phyloP scores from a whole-genome alignment of 2,797 vertebrate genomes.

The Danio choprae region DNA sequence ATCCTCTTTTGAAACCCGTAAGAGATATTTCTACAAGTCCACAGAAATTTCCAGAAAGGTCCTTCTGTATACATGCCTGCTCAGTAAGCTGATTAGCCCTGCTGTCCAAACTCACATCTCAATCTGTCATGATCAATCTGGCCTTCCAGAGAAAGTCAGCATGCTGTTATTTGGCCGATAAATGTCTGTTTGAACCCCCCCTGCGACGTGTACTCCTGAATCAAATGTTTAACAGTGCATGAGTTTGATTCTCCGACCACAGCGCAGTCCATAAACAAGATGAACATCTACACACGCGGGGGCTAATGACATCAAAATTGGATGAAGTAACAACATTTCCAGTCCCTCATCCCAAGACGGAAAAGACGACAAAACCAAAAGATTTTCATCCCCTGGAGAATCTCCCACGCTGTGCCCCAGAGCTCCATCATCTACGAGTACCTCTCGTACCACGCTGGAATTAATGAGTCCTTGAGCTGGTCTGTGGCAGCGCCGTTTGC shows the following conservation, averaged over 20 bases:
- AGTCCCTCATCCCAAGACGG: constrained; percentile 45
- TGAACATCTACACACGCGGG: neutral
- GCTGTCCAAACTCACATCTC: constrained; percentile 69
- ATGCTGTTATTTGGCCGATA: constrained; percentile 54
- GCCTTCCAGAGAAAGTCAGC: constrained; percentile 59
- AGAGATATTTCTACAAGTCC: neutral
- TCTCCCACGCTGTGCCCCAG: constrained; percentile 4
- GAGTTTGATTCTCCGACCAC: constrained; percentile 24
- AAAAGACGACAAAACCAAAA: constrained; percentile 48
- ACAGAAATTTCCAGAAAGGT: constrained; percentile 16
- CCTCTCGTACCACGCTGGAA: constrained; percentile 68
- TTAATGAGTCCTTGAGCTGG: constrained; percentile 73
- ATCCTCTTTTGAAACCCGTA: constrained; percentile 18
- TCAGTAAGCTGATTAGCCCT: constrained; percentile 61
- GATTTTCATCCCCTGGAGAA: constrained; percentile 48
- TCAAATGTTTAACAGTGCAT: constrained; percentile 51
- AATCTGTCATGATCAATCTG: constrained; percentile 69
- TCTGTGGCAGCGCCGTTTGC: constrained; percentile 66
- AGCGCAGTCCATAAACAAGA: constrained; percentile 22
- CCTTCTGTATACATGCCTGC: constrained; percentile 1
- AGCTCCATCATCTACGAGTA: constrained; percentile 4
- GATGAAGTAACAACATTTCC: constrained; percentile 35
- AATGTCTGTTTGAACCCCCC: constrained; percentile 21
- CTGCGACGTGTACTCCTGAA: neutral
- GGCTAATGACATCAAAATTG: constrained; percentile 21